phyloP scores from a whole-genome alignment of 64 coral and sea anemone genomes.

The Anthopleura sola region DNA sequence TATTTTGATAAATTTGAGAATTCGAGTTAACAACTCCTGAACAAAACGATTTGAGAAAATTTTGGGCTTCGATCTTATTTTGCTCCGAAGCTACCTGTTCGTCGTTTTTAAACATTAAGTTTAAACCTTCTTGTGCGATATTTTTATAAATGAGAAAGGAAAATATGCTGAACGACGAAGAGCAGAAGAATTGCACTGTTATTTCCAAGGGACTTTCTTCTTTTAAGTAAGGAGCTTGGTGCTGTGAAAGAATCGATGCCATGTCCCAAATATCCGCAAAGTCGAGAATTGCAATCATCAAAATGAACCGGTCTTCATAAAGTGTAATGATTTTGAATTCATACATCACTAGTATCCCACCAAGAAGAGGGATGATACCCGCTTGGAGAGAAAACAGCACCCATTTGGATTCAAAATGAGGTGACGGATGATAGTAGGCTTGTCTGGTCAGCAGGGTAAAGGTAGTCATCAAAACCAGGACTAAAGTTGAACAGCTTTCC shows the following conservation, averaged over 20 bases:
- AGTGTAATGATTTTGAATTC: not conserved
- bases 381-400: not conserved
- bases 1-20: too few relatives aligned
- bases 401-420: not conserved
- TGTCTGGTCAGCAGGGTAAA: too few relatives aligned
- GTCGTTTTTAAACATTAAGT: not conserved
- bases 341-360: not conserved
- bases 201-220: not conserved
- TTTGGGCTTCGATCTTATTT: not conserved
- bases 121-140: not conserved
- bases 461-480: too few relatives aligned
- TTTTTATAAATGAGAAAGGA: not conserved
- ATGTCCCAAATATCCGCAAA: not conserved
- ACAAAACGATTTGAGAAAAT: too few relatives aligned
- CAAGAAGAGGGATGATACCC: not conserved
- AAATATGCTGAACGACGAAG: not conserved
- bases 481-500: too few relatives aligned
- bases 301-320: not conserved
- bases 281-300: not conserved
- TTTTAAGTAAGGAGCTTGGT: not conserved
- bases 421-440: too few relatives aligned
- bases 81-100: not conserved
- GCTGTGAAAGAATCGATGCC: not conserved
- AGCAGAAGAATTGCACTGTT: not conserved
- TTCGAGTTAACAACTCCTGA: too few relatives aligned